Evolutionary conservation across 2,113 vertebrate genomes (phyloP).

Genomic region (Saimiri boliviensis): DNA sequence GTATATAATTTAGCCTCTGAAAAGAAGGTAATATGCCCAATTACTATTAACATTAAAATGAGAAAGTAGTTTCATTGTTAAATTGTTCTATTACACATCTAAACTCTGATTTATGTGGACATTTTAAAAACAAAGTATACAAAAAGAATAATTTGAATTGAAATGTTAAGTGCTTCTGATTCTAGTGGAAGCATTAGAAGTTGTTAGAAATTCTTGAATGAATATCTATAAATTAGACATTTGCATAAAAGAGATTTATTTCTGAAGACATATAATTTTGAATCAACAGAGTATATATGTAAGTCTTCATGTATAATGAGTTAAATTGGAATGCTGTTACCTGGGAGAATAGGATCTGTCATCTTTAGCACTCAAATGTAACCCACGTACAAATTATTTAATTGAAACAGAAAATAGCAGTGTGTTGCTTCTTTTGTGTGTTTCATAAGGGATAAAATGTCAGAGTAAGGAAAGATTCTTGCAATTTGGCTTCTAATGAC

Average conservation of each 20-base stretch:
- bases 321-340: conserved; percentile 57
- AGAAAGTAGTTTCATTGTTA: conserved; percentile 42
- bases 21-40: conserved; percentile 1
- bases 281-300: not conserved
- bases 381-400: conserved; percentile 51
- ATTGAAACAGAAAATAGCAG: conserved; percentile 73
- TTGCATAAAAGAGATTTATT: conserved; percentile 45
- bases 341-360: conserved; percentile 59
- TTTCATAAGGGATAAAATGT: conserved; percentile 63
- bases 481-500: conserved; percentile 66
- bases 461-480: conserved; percentile 61
- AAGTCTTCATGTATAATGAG: conserved; percentile 46
- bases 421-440: conserved; percentile 70
- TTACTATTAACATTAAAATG: conserved; percentile 57
- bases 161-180: conserved; percentile 55
- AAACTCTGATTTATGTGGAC: conserved; percentile 19
- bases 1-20: conserved; percentile 43
- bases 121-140: conserved; percentile 57
- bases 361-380: conserved; percentile 68
- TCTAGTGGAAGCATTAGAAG: not conserved
- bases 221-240: conserved; percentile 46
- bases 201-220: conserved; percentile 48
- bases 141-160: conserved; percentile 59
- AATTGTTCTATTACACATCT: conserved; percentile 40
- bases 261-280: conserved; percentile 55